These are phyloP conservation scores for Medauroidea extradentata DNA, from an alignment of 1,140 invertebrate genomes.

Conservation along the genomic window DNA sequence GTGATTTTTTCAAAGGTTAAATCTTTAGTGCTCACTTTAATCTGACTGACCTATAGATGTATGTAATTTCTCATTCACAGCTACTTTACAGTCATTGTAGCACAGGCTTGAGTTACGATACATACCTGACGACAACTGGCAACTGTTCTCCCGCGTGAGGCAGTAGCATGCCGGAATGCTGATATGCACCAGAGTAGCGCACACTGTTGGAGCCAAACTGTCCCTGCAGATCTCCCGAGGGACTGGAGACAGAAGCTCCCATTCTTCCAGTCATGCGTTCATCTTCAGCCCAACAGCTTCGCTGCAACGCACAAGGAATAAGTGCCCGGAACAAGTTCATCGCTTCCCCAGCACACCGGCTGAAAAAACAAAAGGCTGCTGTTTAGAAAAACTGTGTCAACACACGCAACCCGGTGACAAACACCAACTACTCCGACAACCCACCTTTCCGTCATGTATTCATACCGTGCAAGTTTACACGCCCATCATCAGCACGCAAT, in stretches of 20 bases:
- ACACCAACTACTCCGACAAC: slow-evolving; percentile 6
- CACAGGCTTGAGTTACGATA: too few relatives aligned
- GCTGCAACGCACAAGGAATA: slow-evolving; percentile 55
- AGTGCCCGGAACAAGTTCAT: slow-evolving; percentile 57
- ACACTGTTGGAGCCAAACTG: slow-evolving; percentile 2
- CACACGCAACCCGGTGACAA: neutral
- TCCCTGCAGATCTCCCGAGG: slow-evolving; percentile 12
- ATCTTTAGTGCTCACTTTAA: too few relatives aligned
- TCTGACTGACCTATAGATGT: too few relatives aligned
- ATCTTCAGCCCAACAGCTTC: slow-evolving; percentile 49
- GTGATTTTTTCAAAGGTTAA: too few relatives aligned
- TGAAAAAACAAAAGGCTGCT: slow-evolving; percentile 24
- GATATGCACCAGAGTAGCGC: neutral
- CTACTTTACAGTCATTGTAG: too few relatives aligned
- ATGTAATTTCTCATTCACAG: too few relatives aligned
- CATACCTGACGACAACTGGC: slow-evolving; percentile 17
- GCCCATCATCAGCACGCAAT: neutral
- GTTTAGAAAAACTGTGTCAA: neutral
- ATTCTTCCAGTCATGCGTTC: slow-evolving; percentile 47
- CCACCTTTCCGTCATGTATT: too few relatives aligned
- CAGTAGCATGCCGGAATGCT: slow-evolving; percentile 3
- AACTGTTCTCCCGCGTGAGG: slow-evolving; percentile 6
- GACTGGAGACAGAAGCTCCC: slow-evolving; percentile 28
- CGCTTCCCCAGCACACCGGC: slow-evolving; percentile 53
- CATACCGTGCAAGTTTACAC: neutral